Evolutionary conservation across 2,888 invertebrate genomes (phyloP).

Genomic region (Xanthorhoe spadicearia): DNA sequence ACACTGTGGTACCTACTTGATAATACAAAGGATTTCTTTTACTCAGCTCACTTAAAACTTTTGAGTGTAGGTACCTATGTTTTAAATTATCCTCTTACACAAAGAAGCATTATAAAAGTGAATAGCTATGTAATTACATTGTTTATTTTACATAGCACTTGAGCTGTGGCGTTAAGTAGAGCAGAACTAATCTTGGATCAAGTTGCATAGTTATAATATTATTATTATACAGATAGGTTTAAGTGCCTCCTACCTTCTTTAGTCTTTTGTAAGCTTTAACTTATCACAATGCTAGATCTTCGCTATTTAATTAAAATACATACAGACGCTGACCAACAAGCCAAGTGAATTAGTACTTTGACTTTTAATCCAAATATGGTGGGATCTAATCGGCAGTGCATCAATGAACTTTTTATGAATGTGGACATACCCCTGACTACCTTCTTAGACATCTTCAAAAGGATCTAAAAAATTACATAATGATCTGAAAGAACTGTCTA

Average conservation of each 20-base stretch:
- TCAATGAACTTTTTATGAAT: too few relatives aligned
- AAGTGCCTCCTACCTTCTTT: neutral
- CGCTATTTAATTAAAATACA: too few relatives aligned
- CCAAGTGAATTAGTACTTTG: too few relatives aligned
- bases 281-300: too few relatives aligned
- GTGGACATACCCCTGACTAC: too few relatives aligned
- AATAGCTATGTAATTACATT: neutral
- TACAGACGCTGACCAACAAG: too few relatives aligned
- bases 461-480: too few relatives aligned
- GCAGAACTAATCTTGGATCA: neutral
- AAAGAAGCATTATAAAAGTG: neutral
- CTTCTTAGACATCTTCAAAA: too few relatives aligned
- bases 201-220: neutral
- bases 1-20: neutral
- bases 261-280: neutral
- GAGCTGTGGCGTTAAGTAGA: neutral
- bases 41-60: neutral
- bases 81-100: neutral
- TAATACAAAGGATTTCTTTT: neutral
- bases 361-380: too few relatives aligned
- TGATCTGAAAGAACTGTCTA: too few relatives aligned
- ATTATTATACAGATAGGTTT: neutral
- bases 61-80: neutral
- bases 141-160: neutral
- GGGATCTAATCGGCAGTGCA: too few relatives aligned